These are phyloP conservation scores for Asarcornis scutulata DNA, from an alignment of 2,113 vertebrate genomes.

Conservation along the genomic window DNA sequence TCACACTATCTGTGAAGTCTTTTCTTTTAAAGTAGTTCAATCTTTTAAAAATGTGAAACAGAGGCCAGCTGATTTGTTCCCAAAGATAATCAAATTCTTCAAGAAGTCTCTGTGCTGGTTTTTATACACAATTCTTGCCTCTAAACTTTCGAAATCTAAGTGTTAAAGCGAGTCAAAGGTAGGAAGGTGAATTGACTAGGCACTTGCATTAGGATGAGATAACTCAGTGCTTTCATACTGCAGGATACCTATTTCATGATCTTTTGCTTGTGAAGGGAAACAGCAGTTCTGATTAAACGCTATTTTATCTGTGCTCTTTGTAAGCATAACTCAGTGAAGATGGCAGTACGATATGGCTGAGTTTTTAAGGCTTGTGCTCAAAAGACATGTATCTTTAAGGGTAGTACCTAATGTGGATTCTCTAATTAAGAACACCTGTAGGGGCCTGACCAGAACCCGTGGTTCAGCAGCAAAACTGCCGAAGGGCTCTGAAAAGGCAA, in stretches of 20 bases:
- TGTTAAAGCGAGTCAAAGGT: slow-evolving; percentile 31
- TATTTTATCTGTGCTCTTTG: slow-evolving; percentile 67
- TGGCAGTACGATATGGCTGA: slow-evolving; percentile 28
- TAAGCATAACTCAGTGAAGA: slow-evolving; percentile 64
- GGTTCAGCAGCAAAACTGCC: slow-evolving; percentile 62
- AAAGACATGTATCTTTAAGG: slow-evolving; percentile 66
- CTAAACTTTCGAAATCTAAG: background rate
- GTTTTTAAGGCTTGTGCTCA: slow-evolving; percentile 60
- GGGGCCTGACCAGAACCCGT: slow-evolving; percentile 58
- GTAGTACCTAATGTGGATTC: slow-evolving; percentile 25
- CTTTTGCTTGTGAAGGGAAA: slow-evolving; percentile 57
- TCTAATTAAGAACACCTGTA: slow-evolving; percentile 63
- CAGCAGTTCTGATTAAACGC: slow-evolving; percentile 62
- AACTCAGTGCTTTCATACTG: slow-evolving; percentile 13
- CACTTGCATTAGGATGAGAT: slow-evolving; percentile 31
- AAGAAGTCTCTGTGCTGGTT: background rate
- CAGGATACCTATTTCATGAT: slow-evolving; percentile 49
- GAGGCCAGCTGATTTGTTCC: background rate
- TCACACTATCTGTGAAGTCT: background rate
- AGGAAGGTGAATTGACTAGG: slow-evolving; percentile 16
- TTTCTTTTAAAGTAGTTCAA: background rate
- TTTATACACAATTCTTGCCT: background rate
- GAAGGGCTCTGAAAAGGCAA: slow-evolving; percentile 52
- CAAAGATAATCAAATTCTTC: background rate
- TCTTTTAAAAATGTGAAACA: background rate